Percentiles rank a stretch among this genome's conserved stretches.
phyloP scores from a whole-genome alignment of 2,888 invertebrate genomes.

The Chrysolina oricalcia region DNA sequence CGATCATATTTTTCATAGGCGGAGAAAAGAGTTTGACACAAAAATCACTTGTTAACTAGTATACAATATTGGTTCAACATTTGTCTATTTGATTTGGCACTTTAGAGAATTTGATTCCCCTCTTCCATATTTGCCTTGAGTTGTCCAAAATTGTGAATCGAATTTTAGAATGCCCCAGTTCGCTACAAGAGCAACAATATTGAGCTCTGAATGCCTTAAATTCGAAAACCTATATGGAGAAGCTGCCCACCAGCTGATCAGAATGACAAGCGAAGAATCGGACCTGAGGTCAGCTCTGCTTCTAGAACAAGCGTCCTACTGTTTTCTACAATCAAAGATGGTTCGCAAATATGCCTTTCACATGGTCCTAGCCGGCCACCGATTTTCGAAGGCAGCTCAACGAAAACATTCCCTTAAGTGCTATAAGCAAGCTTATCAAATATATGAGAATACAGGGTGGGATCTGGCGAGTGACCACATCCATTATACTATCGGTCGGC shows the following conservation, averaged over 20 bases:
- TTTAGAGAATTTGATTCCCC: too few relatives aligned
- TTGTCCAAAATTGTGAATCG: neutral
- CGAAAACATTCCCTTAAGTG: slow-evolving; percentile 93
- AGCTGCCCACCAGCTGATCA: slow-evolving; percentile 95
- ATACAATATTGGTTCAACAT: too few relatives aligned
- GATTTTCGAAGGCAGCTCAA: slow-evolving; percentile 94
- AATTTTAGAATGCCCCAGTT: slow-evolving; percentile 88
- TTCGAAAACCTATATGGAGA: slow-evolving; percentile 87
- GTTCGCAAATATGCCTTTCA: slow-evolving; percentile 96
- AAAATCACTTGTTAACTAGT: too few relatives aligned
- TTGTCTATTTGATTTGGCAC: too few relatives aligned
- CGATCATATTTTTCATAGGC: too few relatives aligned
- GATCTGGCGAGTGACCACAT: slow-evolving; percentile 96
- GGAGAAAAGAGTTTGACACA: too few relatives aligned
- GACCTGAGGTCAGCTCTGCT: slow-evolving; percentile 94
- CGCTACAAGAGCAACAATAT: slow-evolving; percentile 91
- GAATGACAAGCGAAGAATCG: slow-evolving; percentile 98
- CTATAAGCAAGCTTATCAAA: slow-evolving; percentile 93
- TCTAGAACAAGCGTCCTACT: slow-evolving; percentile 95
- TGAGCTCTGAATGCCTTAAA: slow-evolving; percentile 91
- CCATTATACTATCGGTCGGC: slow-evolving; percentile 93
- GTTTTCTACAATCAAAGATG: slow-evolving; percentile 86
- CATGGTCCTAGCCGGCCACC: slow-evolving; percentile 95
- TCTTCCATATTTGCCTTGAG: neutral
- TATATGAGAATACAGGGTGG: slow-evolving; percentile 84